Evolutionary conservation across 92 coral and sea anemone genomes (phyloP), one percentile per base, ranked within the genome.

Genomic region (Chrysogorgia sp.): DNA sequence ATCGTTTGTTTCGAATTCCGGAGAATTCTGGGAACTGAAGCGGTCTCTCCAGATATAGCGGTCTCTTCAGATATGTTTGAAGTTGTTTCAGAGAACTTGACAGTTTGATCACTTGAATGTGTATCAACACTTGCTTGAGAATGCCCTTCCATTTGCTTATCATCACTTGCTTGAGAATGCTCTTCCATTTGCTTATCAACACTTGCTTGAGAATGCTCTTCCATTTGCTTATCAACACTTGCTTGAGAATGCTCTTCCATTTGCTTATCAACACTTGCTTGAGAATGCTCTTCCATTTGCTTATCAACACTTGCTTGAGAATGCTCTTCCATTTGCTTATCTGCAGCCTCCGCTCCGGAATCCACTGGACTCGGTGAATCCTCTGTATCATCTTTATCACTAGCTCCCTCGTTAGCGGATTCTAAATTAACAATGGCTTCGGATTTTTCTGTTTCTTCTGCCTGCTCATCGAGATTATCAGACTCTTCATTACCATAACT

Each of bases 401-500:
- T 65, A 35, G 17, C 40, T 13, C 13, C 72, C 17, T 34, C 2
- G 47, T 40, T 19, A 26, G n/a, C 50, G 10, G 47, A 34, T n/a
- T 48, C 52, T 19, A 53, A 25, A 14, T n/a, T 20, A 20, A 2
- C 13, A 59, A 1, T n/a, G n/a, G n/a, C 65, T 1, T 65, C 53
- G 1, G 26, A 43, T 14, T 1, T 49, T 26, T 26, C 76, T 47
- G 37, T 45, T 25, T 45, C 24, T 28, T 69, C 47, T 5, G 19
- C 35, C 35, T 34, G 25, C 45, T 1, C 20, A 32, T 45, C 47
- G 1, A 69, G 37, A 20, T 69, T 45, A 30, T 71, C 30, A 13
- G 78, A 25, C 14, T 71, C 78, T 13, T 58, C 78, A 52, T 71
- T 40, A n/a, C 58, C 75, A 32, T 68, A 53, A 71, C 78, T 71